Conservation (phyloP, 2,113 vertebrate species). For the Gallinago paraguaiae region DNA sequence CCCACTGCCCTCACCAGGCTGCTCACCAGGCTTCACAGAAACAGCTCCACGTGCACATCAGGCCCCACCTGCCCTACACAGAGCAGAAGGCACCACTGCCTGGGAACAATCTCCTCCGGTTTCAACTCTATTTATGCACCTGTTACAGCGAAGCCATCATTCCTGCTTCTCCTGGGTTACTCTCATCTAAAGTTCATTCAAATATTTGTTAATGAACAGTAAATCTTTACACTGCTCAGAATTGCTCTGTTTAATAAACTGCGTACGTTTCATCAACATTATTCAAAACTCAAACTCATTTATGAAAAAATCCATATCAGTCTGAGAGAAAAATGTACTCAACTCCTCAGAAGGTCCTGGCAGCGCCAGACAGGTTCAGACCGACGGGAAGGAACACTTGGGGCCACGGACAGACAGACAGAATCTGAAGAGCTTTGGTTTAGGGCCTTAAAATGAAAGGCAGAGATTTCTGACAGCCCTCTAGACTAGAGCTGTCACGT, state of each 20-base stretch:
- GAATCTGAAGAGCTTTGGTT: not conserved
- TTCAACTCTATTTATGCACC: not conserved
- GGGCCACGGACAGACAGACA: not conserved
- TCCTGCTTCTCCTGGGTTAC: not conserved
- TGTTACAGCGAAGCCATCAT: not conserved
- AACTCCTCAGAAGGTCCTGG: not conserved
- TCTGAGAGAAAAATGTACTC: not conserved
- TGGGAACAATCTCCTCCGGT: not conserved
- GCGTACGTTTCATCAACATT: not conserved
- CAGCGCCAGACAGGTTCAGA: not conserved
- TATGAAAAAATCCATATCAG: not conserved
- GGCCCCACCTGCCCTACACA: fast-evolving
- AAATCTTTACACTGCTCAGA: constrained; percentile 18
- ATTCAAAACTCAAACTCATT: constrained; percentile 5
- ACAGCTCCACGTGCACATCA: too few relatives aligned
- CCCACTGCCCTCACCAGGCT: not conserved
- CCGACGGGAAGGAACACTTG: not conserved
- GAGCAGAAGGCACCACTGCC: not conserved
- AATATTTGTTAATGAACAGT: constrained; percentile 25
- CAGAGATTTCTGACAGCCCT: not conserved
- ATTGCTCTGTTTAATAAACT: constrained; percentile 24
- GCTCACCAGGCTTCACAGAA: not conserved
- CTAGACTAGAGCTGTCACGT: fast-evolving
- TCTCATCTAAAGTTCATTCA: not conserved
- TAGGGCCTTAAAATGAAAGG: not conserved